phyloP scores from a whole-genome alignment of 2,888 invertebrate genomes.

The Apamea monoglypha region DNA sequence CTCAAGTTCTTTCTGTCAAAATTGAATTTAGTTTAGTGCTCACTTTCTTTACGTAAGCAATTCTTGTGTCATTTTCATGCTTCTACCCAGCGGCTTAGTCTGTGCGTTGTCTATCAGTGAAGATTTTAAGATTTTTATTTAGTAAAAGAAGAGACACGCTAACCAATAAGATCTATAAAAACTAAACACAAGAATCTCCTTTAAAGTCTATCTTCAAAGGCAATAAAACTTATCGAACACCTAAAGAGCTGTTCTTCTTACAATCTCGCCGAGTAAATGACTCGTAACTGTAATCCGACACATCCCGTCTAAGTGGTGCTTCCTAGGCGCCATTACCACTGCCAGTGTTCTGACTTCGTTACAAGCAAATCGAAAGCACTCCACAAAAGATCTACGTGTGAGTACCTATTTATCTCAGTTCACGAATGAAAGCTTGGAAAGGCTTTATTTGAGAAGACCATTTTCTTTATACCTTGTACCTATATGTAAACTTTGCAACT shows the following conservation, averaged over 20 bases:
- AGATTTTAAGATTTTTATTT: background rate
- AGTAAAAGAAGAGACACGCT: background rate
- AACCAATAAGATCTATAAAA: background rate
- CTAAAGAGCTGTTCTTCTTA: conserved; percentile 12
- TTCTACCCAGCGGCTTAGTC: too few relatives aligned
- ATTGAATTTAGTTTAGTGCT: too few relatives aligned
- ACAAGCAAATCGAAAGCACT: conserved; percentile 20
- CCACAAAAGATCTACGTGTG: background rate
- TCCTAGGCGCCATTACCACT: conserved; percentile 28
- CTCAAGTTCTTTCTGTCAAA: background rate
- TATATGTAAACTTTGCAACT: background rate
- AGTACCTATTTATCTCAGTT: conserved; percentile 11
- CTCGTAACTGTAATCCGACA: conserved; percentile 43
- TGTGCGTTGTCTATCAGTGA: background rate
- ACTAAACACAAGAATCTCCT: background rate
- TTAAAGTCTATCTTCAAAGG: background rate
- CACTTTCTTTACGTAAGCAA: background rate
- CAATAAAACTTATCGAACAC: conserved; percentile 17
- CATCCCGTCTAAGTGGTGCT: conserved; percentile 22
- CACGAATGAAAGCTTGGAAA: background rate
- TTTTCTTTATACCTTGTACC: background rate
- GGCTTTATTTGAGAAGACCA: background rate
- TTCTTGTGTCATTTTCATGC: background rate
- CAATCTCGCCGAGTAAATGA: conserved; percentile 23
- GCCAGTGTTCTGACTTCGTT: conserved; percentile 17